Evolutionary conservation across 2,888 invertebrate species (phyloP).

Genomic region (Ypsolopha scabrella): DNA sequence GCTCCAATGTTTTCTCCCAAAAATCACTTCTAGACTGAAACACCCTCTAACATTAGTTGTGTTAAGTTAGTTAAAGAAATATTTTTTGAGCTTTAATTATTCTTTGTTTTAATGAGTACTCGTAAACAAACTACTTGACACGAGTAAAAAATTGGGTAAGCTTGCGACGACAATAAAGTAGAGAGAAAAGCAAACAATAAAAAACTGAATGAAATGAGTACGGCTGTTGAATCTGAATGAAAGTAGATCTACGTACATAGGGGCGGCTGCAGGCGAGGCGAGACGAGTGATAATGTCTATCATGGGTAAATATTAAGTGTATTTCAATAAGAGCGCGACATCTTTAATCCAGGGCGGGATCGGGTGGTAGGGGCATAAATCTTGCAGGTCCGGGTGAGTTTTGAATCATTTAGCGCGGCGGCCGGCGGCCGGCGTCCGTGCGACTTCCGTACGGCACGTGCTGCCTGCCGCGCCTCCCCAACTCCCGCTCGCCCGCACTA

Average conservation of each 20-base stretch:
- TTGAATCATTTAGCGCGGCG: constrained; percentile 68
- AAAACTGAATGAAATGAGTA: constrained; percentile 51
- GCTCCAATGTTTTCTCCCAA: too few species aligned
- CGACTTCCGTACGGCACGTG: constrained; percentile 69
- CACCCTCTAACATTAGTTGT: too few species aligned
- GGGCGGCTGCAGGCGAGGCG: constrained; percentile 5
- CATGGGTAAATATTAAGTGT: constrained; percentile 37
- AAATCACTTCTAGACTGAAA: too few species aligned
- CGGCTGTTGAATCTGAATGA: constrained; percentile 48
- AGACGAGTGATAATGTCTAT: too few species aligned
- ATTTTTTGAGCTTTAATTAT: too few species aligned
- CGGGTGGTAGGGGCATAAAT: constrained; percentile 64
- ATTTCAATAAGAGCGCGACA: constrained; percentile 68
- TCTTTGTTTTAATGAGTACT: too few species aligned
- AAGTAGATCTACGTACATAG: constrained; percentile 5
- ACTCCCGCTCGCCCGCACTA: constrained; percentile 14
- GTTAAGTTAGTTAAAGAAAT: too few species aligned
- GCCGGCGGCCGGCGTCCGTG: constrained; percentile 39
- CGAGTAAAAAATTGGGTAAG: too few species aligned
- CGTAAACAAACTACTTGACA: too few species aligned
- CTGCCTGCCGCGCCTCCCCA: constrained; percentile 29
- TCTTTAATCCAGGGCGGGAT: constrained; percentile 66
- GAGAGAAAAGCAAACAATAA: constrained; percentile 52
- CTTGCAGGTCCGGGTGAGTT: constrained; percentile 66
- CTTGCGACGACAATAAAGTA: constrained; percentile 11